Percentiles rank a stretch among this genome's conserved stretches.
Conservation (phyloP, 1,140 invertebrate species). For the Sipha flava region DNA sequence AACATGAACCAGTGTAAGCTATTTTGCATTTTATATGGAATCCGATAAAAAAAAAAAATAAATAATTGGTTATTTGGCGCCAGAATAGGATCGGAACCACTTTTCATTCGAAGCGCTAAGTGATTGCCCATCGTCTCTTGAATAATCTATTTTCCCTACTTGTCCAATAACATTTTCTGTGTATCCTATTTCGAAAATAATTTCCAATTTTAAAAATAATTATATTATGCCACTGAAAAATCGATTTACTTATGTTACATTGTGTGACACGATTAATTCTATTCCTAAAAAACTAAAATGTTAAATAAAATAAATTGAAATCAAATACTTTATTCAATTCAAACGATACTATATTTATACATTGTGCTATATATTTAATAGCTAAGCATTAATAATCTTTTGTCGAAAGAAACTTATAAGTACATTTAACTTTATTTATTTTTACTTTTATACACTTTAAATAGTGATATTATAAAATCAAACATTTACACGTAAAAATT, state of each 20-base stretch:
- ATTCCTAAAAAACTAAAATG: background rate
- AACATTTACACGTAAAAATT: too few relatives aligned
- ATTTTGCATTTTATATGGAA: background rate
- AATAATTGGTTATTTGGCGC: slow-evolving; percentile 20
- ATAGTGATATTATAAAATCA: too few relatives aligned
- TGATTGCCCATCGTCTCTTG: background rate
- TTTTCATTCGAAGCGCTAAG: background rate
- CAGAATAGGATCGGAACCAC: background rate
- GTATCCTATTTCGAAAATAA: background rate
- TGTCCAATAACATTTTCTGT: background rate
- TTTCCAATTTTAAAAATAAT: too few relatives aligned
- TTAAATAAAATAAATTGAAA: background rate
- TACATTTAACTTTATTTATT: too few relatives aligned
- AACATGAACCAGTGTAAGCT: background rate
- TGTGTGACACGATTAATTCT: background rate
- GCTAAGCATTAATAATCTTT: too few relatives aligned
- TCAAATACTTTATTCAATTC: too few relatives aligned
- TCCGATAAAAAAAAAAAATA: background rate
- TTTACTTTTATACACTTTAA: too few relatives aligned
- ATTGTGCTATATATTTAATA: too few relatives aligned
- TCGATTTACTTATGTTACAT: background rate
- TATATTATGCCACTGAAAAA: background rate
- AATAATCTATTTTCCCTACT: background rate
- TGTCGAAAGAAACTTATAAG: too few relatives aligned
- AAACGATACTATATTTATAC: too few relatives aligned